Conservation (phyloP, 2,888 invertebrate genomes). For the Hecatera dysodea region DNA sequence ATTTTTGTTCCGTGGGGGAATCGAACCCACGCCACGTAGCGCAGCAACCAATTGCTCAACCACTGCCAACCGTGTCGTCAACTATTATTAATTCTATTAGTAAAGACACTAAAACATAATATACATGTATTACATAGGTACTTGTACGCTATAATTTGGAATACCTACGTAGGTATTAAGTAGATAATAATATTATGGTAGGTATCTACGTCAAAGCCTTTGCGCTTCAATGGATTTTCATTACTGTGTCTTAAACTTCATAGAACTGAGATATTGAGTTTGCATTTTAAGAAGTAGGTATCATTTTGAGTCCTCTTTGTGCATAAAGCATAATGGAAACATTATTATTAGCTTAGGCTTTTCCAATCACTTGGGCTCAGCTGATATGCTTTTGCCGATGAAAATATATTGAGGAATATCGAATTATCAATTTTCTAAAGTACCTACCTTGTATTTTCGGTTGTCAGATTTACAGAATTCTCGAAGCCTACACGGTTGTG, state of each 20-base stretch:
- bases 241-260: slow-evolving; percentile 28
- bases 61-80: no score
- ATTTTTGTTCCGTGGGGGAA: no score
- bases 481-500: background rate
- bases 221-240: slow-evolving; percentile 2
- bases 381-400: background rate
- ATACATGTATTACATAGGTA: no score
- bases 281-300: slow-evolving; percentile 24
- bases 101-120: no score
- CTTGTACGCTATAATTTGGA: no score
- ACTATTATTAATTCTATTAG: no score
- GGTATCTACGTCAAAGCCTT: slow-evolving; percentile 7
- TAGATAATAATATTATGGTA: no score
- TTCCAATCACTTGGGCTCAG: slow-evolving; percentile 4
- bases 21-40: no score
- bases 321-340: slow-evolving; percentile 11
- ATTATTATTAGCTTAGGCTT: slow-evolving; percentile 9
- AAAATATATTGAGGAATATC: background rate
- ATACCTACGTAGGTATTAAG: background rate
- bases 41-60: no score
- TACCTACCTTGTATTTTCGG: no score
- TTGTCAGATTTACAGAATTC: background rate
- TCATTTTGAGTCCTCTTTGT: slow-evolving; percentile 32
- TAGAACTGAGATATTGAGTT: slow-evolving; percentile 26
- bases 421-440: slow-evolving; percentile 1